phyloP scores from a whole-genome alignment of 2,888 invertebrate genomes.

The Andrena bicolor region DNA sequence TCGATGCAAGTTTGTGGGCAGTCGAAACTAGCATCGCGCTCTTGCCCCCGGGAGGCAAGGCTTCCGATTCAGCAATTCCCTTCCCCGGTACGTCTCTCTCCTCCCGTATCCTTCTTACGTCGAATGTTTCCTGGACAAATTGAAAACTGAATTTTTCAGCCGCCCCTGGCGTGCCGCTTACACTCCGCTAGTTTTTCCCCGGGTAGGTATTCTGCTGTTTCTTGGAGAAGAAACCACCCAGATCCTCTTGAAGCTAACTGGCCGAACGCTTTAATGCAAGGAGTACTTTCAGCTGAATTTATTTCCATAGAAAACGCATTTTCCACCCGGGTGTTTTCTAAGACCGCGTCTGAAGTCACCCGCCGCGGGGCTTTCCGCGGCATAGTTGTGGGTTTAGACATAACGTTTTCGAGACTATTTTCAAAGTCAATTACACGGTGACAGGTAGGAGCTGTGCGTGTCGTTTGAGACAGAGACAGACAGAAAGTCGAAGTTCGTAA shows the following conservation, averaged over 20 bases:
- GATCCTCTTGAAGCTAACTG: not conserved
- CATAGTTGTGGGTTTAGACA: not conserved
- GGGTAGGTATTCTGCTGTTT: not conserved
- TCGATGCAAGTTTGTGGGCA: not conserved
- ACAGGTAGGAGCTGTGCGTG: not conserved
- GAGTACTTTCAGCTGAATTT: not conserved
- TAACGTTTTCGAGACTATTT: not conserved
- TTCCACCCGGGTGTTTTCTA: not conserved
- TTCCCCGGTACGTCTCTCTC: no score
- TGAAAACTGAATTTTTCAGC: not conserved
- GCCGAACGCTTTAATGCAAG: no score
- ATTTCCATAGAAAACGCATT: conserved; percentile 19
- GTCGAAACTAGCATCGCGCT: conserved; percentile 6
- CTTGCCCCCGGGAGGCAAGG: not conserved
- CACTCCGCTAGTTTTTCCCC: not conserved
- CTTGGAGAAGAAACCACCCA: not conserved
- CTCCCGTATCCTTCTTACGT: not conserved
- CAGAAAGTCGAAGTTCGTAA: not conserved
- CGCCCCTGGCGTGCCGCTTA: not conserved
- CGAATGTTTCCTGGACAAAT: not conserved
- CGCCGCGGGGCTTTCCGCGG: not conserved
- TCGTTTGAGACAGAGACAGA: not conserved
- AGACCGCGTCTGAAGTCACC: not conserved
- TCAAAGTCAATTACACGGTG: not conserved
- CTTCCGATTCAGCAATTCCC: not conserved